phyloP scores from a whole-genome alignment of 2,113 vertebrate genomes.

The Gobiocypris rarus region DNA sequence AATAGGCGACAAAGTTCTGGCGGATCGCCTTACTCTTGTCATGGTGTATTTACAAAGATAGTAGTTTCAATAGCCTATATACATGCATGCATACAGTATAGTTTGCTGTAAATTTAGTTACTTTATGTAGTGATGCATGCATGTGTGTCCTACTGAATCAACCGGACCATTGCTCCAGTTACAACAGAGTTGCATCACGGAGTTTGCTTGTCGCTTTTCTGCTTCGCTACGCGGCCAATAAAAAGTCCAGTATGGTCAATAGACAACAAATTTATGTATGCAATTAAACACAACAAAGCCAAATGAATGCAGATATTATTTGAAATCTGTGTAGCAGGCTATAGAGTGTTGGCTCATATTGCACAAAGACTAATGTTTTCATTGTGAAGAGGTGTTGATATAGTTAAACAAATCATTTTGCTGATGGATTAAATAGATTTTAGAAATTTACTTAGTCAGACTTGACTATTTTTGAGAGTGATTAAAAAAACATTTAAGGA shows the following conservation, averaged over 20 bases:
- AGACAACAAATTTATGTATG: conserved; percentile 19
- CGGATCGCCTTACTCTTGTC: background rate
- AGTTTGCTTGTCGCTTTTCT: conserved; percentile 57
- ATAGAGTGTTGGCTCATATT: background rate
- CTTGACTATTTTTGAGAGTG: background rate
- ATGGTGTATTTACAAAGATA: background rate
- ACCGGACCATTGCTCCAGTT: conserved; percentile 45
- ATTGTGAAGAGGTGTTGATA: background rate
- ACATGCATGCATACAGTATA: background rate
- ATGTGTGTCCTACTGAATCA: conserved; percentile 16
- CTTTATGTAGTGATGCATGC: conserved; percentile 31
- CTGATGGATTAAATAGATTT: background rate
- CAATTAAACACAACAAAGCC: background rate
- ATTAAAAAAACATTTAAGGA: background rate
- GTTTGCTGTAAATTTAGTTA: conserved; percentile 7
- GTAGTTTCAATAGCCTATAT: background rate
- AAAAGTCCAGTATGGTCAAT: conserved; percentile 21
- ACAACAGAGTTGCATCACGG: conserved; percentile 65
- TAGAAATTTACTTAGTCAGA: background rate
- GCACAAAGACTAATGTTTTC: background rate
- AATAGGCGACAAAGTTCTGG: conserved; percentile 7
- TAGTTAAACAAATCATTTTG: background rate
- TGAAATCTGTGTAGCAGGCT: background rate
- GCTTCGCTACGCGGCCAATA: conserved; percentile 34
- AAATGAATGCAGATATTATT: background rate